These are phyloP conservation scores for Manduca sexta DNA, from an alignment of 1,140 invertebrate genomes.

Conservation along the genomic window DNA sequence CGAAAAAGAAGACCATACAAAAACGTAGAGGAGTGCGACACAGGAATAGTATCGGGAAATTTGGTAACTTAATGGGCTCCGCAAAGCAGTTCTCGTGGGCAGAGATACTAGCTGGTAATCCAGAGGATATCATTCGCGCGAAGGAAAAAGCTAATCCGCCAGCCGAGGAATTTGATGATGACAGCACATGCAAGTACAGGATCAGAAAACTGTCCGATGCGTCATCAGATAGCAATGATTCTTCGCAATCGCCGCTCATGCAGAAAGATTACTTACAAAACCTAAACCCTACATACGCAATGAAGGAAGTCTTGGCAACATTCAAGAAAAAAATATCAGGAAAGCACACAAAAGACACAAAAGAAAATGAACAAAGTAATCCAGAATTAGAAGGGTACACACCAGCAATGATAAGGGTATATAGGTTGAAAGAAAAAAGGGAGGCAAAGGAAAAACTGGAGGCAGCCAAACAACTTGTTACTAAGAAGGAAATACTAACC, in stretches of 20 bases:
- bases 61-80: conserved; percentile 71
- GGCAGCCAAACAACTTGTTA: conserved; percentile 33
- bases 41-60: conserved; percentile 66
- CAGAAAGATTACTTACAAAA: conserved; percentile 65
- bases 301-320: conserved; percentile 73
- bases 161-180: conserved; percentile 52
- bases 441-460: conserved; percentile 53
- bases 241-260: conserved; percentile 48
- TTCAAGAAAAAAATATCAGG: conserved; percentile 55
- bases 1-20: conserved; percentile 61
- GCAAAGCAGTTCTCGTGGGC: conserved; percentile 73
- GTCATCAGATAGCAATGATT: conserved; percentile 47
- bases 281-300: conserved; percentile 74
- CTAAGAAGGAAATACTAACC: conserved; percentile 24
- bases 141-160: conserved; percentile 49
- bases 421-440: conserved; percentile 60
- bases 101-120: conserved; percentile 73
- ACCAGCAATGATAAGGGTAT: conserved; percentile 71
- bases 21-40: conserved; percentile 61
- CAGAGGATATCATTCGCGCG: conserved; percentile 70
- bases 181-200: conserved; percentile 62
- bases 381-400: conserved; percentile 66
- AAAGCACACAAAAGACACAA: conserved; percentile 39
- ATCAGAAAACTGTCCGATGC: conserved; percentile 63
- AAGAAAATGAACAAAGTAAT: conserved; percentile 20